Base-by-base conservation (phyloP, 1,140 invertebrate species). In the Drosophila mauritiana region DNA sequence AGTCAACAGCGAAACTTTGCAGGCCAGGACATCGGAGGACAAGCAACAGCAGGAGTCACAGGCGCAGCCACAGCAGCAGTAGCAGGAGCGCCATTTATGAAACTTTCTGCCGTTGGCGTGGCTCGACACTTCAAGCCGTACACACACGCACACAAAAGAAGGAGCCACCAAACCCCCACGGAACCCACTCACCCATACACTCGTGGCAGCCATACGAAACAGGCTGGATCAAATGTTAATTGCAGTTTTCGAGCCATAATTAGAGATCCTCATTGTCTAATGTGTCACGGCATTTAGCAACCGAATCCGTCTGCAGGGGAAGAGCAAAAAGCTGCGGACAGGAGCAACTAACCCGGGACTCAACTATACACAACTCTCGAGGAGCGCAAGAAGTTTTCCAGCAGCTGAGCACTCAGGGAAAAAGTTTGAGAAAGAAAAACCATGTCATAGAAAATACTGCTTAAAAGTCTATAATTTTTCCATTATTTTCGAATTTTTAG, bases 281-380 rank as follows among this genome's bases (percentile, higher is more conserved):
- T 89, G 68, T 83, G 70, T 89, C 80, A 74, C 36, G 84, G 84
- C 84, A 84, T 89, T 89, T 88, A 88, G 84, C 73, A 84, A 89
- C 59, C 58, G 57, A 78, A 80, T 76, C 67, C 57, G 70, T 65
- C 62, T 49, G 67, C 55, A 13, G 42, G 25, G 15, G n/a, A 31
- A 45, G 54, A 45, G 25, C 15, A 37, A 42, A 63, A 45, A 62
- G 49, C 53, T 48, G 12, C 74, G 36, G 53, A 40, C 63, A 54
- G 70, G 25, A 65, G 59, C 48, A 34, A 54, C 69, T 43, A 56
- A 40, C 27, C 39, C 48, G 6, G 20, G 67, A 39, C 39, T 15
- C 64, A 67, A 59, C 64, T 65, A 67, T 65, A 61, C 63, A 67
- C 63, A 64, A 40, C 43, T 51, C 43, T 51, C 10, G 34, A 59